A percentile compares a stretch with the other conserved stretches of the same genome.
These are phyloP conservation scores for Nansenia antarctica DNA, from an alignment of 2,113 vertebrate genomes.

Conservation along the genomic window DNA sequence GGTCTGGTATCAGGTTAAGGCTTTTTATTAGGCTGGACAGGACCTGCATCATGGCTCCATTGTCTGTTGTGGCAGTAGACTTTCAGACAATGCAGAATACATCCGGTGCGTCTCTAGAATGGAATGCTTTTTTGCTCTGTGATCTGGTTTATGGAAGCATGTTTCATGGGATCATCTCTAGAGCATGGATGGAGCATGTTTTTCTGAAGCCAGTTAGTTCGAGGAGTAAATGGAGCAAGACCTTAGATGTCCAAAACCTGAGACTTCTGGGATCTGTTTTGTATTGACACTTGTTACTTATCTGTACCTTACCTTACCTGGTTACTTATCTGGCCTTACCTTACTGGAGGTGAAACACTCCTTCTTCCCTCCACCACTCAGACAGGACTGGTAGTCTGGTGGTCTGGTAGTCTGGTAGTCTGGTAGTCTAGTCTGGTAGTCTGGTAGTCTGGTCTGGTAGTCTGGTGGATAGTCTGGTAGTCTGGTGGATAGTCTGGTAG, in stretches of 20 bases:
- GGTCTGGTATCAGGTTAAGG: constrained; percentile 83
- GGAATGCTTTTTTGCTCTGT: too few relatives aligned
- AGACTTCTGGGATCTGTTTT: constrained; percentile 50
- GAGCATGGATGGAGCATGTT: constrained; percentile 15
- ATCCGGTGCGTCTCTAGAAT: too few relatives aligned
- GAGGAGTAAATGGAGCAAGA: background rate
- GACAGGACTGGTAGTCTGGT: background rate
- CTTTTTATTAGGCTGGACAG: constrained; percentile 55
- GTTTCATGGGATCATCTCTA: background rate
- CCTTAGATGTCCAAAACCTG: constrained; percentile 29
- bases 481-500: too few relatives aligned
- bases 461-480: too few relatives aligned
- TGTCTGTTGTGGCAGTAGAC: too few relatives aligned
- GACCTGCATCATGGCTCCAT: background rate
- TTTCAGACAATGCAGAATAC: too few relatives aligned
- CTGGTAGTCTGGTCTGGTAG: too few relatives aligned
- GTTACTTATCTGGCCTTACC: constrained; percentile 48
- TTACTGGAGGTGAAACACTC: constrained; percentile 52
- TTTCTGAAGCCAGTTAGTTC: background rate
- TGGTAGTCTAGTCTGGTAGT: too few relatives aligned
- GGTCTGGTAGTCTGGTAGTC: too few relatives aligned
- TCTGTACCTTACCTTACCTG: too few relatives aligned
- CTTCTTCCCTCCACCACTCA: background rate
- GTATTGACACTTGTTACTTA: constrained; percentile 48
- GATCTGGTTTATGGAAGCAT: background rate